Percentiles rank a stretch among this genome's conserved stretches.
Conservation (phyloP, 2,888 invertebrate species). For the Belgica antarctica region DNA sequence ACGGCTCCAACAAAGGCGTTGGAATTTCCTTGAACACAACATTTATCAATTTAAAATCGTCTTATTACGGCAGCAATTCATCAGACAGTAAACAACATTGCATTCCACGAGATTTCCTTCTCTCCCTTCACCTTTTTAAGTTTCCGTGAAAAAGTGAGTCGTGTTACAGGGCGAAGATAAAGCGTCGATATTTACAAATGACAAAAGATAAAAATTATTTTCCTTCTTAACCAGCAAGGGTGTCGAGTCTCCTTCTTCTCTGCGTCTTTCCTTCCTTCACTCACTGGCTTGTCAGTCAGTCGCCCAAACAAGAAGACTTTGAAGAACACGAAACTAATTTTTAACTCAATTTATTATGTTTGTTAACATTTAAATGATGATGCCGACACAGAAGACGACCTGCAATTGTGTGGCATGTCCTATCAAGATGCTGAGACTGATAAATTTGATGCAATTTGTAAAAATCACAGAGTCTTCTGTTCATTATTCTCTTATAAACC, state of each 20-base stretch:
- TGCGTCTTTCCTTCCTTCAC: too few species aligned
- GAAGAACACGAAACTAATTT: neutral
- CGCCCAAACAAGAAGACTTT: too few species aligned
- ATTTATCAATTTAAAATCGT: neutral
- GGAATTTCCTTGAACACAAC: neutral
- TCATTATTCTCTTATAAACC: conserved; percentile 4
- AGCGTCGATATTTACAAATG: neutral
- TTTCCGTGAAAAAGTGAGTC: neutral
- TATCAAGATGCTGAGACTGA: conserved; percentile 24
- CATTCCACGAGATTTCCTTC: neutral
- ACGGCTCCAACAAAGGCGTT: too few species aligned
- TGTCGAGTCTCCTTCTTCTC: neutral
- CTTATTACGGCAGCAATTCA: neutral
- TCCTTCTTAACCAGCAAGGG: neutral
- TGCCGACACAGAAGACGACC: neutral
- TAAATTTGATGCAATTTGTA: conserved; percentile 42
- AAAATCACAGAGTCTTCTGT: conserved; percentile 25
- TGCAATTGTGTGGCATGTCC: neutral
- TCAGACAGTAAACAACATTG: neutral
- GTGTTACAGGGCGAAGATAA: neutral
- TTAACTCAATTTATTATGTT: neutral
- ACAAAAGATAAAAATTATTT: neutral
- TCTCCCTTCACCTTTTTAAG: neutral
- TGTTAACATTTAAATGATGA: conserved; percentile 7
- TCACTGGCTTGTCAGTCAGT: too few species aligned